Percentiles rank a stretch among this genome's conserved stretches.
Conservation (phyloP, 2,888 invertebrate genomes). For the Drosophila testacea region DNA sequence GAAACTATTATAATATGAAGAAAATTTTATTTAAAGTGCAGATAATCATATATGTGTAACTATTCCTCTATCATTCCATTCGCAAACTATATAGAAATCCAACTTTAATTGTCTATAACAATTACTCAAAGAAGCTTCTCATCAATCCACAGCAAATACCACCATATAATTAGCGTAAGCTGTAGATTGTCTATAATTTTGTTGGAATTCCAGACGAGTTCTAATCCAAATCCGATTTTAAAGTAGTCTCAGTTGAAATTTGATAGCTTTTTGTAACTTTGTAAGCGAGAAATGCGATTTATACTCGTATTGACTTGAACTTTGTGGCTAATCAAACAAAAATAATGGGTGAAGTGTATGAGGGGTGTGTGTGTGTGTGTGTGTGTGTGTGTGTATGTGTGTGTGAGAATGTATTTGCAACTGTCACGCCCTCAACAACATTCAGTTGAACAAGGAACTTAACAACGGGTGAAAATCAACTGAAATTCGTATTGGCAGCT, state of each 20-base stretch:
- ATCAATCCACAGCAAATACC: neutral
- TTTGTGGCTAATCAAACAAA: slow-evolving; percentile 51
- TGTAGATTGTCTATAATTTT: slow-evolving; percentile 21
- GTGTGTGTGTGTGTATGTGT: slow-evolving; percentile 7
- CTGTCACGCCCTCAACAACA: slow-evolving; percentile 43
- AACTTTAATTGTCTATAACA: neutral
- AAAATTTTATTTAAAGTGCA: neutral
- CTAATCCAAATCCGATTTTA: slow-evolving; percentile 30
- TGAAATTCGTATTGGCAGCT: slow-evolving; percentile 51
- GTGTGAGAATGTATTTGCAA: slow-evolving; percentile 7
- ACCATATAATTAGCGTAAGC: slow-evolving; percentile 32
- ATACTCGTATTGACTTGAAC: slow-evolving; percentile 22
- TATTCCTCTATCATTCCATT: neutral
- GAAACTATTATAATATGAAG: neutral
- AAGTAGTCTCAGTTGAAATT: slow-evolving; percentile 10
- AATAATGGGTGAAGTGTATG: neutral
- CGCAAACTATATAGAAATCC: neutral
- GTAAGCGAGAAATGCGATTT: slow-evolving; percentile 30
- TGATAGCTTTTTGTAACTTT: slow-evolving; percentile 43
- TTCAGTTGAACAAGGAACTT: slow-evolving; percentile 52
- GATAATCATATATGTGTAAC: neutral
- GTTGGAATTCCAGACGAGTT: slow-evolving; percentile 19
- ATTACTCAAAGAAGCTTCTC: neutral
- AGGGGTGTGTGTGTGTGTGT: too few relatives aligned
- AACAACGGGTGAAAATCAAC: slow-evolving; percentile 61